Evolutionary conservation across 2,113 vertebrate species (phyloP).

Genomic region (Zosterops hypoxanthus): DNA sequence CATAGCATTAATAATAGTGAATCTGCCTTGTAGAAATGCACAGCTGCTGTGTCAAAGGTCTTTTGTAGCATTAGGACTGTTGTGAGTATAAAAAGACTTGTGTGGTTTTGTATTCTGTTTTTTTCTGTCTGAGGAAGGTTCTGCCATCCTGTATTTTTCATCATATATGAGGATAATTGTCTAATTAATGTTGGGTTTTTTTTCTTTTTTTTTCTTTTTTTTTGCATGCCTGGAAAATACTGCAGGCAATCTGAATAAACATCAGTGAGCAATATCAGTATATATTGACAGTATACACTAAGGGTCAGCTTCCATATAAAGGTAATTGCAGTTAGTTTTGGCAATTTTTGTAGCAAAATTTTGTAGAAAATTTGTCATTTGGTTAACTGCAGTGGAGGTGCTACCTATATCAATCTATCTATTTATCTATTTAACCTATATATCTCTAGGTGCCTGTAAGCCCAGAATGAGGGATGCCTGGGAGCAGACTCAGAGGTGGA

Average conservation of each 20-base stretch:
- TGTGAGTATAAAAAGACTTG: not conserved
- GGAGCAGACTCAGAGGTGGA: not conserved
- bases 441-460: not conserved
- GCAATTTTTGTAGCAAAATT: not conserved
- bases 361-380: not conserved
- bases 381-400: fast-evolving
- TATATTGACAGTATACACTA: not conserved
- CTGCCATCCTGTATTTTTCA: not conserved
- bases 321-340: not conserved
- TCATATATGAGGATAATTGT: not conserved
- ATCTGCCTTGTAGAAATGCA: not conserved
- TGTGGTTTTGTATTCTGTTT: not conserved
- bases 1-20: not conserved
- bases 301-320: not conserved
- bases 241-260: not conserved
- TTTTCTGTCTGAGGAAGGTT: not conserved
- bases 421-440: not conserved
- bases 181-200: not conserved
- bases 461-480: not conserved
- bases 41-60: not conserved
- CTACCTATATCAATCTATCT: not conserved
- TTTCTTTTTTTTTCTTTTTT: not conserved
- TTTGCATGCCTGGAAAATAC: not conserved
- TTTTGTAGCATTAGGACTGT: not conserved
- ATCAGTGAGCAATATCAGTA: not conserved